Percentiles rank a stretch among this genome's conserved stretches.
Conservation (phyloP, 2,113 vertebrate species). For the Centropus unirufus region DNA sequence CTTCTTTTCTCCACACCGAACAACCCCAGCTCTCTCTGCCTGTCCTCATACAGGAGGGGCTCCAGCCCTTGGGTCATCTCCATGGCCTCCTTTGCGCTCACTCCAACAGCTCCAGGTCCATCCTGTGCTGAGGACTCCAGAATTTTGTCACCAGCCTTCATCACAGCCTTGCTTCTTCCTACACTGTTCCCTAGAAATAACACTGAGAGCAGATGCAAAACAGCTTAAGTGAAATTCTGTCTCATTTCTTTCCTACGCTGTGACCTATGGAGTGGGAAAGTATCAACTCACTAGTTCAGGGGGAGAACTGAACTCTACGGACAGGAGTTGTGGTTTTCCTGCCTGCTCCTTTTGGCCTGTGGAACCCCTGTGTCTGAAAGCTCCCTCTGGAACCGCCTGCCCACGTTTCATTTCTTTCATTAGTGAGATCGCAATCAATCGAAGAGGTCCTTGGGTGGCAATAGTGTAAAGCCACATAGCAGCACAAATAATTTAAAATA, state of each 20-base stretch:
- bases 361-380: not conserved
- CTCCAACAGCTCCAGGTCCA: too few relatives aligned
- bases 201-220: not conserved
- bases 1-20: too few relatives aligned
- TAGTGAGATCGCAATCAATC: not conserved
- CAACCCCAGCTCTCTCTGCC: too few relatives aligned
- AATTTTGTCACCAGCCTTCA: not conserved
- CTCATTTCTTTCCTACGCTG: not conserved
- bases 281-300: rapidly evolving
- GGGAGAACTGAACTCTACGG: not conserved
- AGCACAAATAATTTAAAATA: not conserved
- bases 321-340: conserved; percentile 3
- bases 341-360: not conserved
- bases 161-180: not conserved
- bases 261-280: not conserved
- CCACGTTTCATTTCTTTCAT: not conserved
- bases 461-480: not conserved
- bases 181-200: not conserved
- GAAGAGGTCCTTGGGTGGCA: not conserved
- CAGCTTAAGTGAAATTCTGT: not conserved
- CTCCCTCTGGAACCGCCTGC: not conserved
- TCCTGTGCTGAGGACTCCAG: too few relatives aligned
- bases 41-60: too few relatives aligned
- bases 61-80: too few relatives aligned
- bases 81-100: too few relatives aligned